Conservation (phyloP, 2,888 invertebrate species). For the Macrophya annulata region DNA sequence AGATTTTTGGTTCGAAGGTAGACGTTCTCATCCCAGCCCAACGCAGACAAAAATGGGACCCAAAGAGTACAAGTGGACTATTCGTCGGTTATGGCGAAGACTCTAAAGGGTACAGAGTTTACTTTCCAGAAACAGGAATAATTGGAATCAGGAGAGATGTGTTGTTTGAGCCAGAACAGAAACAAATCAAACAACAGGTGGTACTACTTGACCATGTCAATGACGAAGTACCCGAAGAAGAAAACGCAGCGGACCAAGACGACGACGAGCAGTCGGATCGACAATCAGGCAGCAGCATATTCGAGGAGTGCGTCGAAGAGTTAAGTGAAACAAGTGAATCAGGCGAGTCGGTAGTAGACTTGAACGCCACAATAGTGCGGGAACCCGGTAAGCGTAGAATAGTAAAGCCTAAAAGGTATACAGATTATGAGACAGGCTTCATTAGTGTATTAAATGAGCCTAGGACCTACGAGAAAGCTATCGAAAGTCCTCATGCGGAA, state of each 20-base stretch:
- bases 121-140: slow-evolving; percentile 26
- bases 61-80: slow-evolving; percentile 61
- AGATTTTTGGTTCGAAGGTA: slow-evolving; percentile 66
- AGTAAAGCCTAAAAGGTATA: not conserved
- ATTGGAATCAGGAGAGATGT: slow-evolving; percentile 52
- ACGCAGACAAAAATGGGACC: slow-evolving; percentile 61
- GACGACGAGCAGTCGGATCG: not conserved
- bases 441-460: not conserved
- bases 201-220: not conserved
- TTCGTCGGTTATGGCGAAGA: slow-evolving; percentile 69
- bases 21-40: slow-evolving; percentile 71
- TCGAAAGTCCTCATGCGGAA: rapidly evolving
- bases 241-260: not conserved
- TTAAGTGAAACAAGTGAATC: too few species aligned
- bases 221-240: too few species aligned
- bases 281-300: not conserved
- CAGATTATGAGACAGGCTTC: not conserved
- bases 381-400: not conserved
- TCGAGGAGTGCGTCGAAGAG: not conserved
- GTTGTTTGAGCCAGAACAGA: slow-evolving; percentile 1
- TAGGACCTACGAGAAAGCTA: not conserved
- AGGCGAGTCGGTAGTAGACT: too few species aligned
- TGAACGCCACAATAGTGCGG: too few species aligned
- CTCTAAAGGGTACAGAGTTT: slow-evolving; percentile 69
- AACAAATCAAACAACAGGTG: not conserved